Conservation (phyloP, 2,888 invertebrate genomes). For the Elysia crispata region DNA sequence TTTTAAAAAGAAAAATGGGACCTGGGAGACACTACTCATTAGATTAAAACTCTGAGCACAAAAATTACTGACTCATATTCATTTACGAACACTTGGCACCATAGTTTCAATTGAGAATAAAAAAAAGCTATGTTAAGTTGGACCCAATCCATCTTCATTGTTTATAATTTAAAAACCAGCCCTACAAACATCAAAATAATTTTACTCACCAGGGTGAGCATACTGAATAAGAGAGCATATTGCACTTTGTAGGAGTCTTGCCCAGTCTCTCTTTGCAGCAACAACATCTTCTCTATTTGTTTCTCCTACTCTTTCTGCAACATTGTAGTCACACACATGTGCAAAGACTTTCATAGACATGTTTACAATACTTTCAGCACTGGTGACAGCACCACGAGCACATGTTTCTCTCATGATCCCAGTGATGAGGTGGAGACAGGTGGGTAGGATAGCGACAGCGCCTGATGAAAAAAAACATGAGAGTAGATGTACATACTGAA, state of each 20-base stretch:
- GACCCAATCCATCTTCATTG: no score
- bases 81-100: no score
- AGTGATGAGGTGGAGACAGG: conserved; percentile 92
- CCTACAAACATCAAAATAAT: no score
- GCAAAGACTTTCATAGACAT: conserved; percentile 88
- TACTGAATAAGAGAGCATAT: conserved; percentile 93
- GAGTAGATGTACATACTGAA: neutral
- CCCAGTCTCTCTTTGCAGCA: conserved; percentile 82
- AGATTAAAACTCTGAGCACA: no score
- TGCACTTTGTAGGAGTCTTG: conserved; percentile 89
- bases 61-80: no score
- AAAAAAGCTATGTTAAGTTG: neutral
- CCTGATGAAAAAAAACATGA: conserved; percentile 79
- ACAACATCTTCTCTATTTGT: conserved; percentile 69
- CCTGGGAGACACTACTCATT: neutral
- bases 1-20: neutral
- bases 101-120: neutral
- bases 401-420: conserved; percentile 92
- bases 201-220: conserved; percentile 79
- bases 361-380: conserved; percentile 83
- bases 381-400: conserved; percentile 79
- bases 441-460: conserved; percentile 91
- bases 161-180: no score
- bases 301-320: conserved; percentile 80
- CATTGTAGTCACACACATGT: conserved; percentile 80